Conservation (phyloP, 37 sponge, comb jelly and placozoan species). For the Lycopodina hypogea region DNA sequence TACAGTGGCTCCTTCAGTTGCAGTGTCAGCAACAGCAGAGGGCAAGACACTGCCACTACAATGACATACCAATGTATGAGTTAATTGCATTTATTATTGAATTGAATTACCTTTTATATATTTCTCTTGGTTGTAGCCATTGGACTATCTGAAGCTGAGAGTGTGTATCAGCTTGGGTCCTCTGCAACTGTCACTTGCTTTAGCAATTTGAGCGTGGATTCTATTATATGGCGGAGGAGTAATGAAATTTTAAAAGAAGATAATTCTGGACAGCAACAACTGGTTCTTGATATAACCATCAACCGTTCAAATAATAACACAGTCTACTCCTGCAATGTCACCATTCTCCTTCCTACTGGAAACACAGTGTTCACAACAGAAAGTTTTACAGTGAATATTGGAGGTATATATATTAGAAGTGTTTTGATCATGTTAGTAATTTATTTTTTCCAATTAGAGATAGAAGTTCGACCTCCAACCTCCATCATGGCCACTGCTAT, state of each 20-base stretch:
- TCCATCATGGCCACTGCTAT: not conserved
- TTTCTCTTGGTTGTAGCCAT: not conserved
- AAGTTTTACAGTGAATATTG: not conserved
- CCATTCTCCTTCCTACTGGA: not conserved
- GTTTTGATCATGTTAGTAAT: no score
- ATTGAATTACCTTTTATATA: no score
- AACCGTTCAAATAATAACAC: not conserved
- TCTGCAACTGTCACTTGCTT: not conserved
- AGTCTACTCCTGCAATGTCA: not conserved
- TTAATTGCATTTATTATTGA: no score
- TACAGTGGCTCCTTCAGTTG: no score
- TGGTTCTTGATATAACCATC: not conserved
- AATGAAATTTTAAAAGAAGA: not conserved
- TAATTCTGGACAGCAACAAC: slow-evolving; percentile 17
- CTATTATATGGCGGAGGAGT: not conserved
- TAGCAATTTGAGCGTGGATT: not conserved
- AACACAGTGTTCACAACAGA: not conserved
- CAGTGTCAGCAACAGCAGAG: no score
- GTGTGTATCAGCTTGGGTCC: not conserved
- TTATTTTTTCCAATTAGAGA: no score
- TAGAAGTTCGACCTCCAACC: no score
- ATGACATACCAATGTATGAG: not conserved
- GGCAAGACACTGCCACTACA: no score
- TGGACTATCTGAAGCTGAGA: not conserved
- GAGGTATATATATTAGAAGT: not conserved